Conservation (phyloP, 2,797 vertebrate genomes). For the Serranus cabrilla region DNA sequence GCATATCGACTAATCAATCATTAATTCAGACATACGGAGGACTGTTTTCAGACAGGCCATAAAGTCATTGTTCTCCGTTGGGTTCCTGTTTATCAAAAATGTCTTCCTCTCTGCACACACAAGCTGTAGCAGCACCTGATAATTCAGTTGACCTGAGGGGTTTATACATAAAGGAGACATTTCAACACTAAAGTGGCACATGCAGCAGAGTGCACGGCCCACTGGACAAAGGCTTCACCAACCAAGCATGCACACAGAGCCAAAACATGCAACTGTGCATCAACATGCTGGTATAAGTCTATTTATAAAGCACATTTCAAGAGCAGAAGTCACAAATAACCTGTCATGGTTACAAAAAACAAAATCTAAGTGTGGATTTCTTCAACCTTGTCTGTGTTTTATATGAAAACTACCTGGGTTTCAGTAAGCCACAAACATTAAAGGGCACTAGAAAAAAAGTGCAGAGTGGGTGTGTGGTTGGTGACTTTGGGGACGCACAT, state of each 20-base stretch:
- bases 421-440: neutral
- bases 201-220: neutral
- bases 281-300: neutral
- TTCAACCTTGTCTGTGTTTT: neutral
- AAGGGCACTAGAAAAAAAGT: neutral
- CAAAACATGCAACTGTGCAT: neutral
- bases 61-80: conserved; percentile 56
- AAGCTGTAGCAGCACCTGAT: conserved; percentile 23
- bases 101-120: conserved; percentile 47
- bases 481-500: conserved; percentile 1
- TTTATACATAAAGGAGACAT: neutral
- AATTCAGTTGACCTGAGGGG: conserved; percentile 1
- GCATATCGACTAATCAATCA: too few species aligned
- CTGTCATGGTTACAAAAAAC: neutral
- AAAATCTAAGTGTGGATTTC: neutral
- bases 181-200: neutral
- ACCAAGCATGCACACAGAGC: neutral
- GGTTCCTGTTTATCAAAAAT: conserved; percentile 61
- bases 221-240: conserved; percentile 6
- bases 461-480: conserved; percentile 26
- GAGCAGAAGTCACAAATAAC: neutral
- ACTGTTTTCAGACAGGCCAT: conserved; percentile 19
- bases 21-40: neutral
- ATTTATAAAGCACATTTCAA: too few species aligned
- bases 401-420: neutral